Conservation (phyloP, 1,140 invertebrate species). For the Lanistes nyassanus region DNA sequence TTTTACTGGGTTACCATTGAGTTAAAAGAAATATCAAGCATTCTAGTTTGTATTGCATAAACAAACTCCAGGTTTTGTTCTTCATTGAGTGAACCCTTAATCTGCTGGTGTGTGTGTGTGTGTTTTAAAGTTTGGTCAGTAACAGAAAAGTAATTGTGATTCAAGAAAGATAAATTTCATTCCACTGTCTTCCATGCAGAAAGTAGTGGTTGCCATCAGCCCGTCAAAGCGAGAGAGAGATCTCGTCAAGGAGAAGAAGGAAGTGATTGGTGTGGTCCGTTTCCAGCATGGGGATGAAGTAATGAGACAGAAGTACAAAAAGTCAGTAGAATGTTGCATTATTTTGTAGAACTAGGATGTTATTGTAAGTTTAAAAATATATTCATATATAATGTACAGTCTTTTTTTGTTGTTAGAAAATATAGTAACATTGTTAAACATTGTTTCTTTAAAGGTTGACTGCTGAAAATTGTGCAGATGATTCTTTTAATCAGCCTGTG, state of each 20-base stretch:
- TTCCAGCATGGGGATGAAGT: slow-evolving; percentile 53
- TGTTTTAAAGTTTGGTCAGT: neutral
- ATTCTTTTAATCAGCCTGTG: no score
- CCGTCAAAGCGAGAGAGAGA: slow-evolving; percentile 39
- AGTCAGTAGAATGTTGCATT: slow-evolving; percentile 25
- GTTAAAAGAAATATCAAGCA: neutral
- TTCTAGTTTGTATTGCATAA: neutral
- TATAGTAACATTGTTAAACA: no score
- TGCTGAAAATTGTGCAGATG: no score
- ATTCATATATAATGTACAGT: no score
- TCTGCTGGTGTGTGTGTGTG: neutral
- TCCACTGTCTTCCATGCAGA: slow-evolving; percentile 29
- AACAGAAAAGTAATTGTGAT: neutral
- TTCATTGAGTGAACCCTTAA: neutral
- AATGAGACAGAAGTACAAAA: slow-evolving; percentile 41
- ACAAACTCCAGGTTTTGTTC: neutral
- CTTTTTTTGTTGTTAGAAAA: no score
- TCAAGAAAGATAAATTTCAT: neutral
- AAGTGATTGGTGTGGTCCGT: slow-evolving; percentile 37
- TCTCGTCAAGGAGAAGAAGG: slow-evolving; percentile 33
- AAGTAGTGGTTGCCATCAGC: slow-evolving; percentile 41
- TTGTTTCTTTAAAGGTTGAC: no score
- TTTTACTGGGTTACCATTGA: no score
- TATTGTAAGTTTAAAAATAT: no score
- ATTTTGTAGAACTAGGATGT: no score